These are phyloP conservation scores for Trichechus manatus DNA, from an alignment of 2,113 vertebrate genomes.

Conservation along the genomic window DNA sequence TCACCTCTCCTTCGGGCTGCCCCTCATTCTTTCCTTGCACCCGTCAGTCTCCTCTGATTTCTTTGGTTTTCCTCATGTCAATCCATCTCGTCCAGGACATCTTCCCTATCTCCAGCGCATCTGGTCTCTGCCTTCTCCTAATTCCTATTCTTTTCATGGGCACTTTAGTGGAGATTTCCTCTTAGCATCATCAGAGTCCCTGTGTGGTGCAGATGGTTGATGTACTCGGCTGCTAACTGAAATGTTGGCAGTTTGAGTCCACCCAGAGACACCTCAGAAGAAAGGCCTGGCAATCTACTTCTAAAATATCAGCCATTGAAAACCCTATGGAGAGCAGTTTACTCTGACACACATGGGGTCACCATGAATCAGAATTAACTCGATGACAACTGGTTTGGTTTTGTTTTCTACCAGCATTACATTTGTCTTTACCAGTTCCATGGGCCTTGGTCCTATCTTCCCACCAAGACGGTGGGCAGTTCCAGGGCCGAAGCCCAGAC, in stretches of 20 bases:
- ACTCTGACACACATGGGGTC: too few species aligned
- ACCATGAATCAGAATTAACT: too few species aligned
- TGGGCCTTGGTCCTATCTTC: background rate
- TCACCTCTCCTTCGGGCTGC: background rate
- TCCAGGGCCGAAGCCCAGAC: background rate
- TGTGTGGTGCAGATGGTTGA: background rate
- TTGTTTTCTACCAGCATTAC: background rate
- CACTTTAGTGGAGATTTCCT: background rate
- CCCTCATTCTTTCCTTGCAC: background rate
- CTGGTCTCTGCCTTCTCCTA: background rate
- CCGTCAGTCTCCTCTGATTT: accelerated
- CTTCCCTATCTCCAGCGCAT: background rate
- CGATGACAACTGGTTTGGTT: too few species aligned
- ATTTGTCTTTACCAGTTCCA: background rate
- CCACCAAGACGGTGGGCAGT: background rate
- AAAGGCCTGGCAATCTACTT: too few species aligned
- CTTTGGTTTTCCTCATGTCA: background rate
- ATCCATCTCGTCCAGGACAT: accelerated
- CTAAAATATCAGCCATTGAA: too few species aligned
- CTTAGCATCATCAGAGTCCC: background rate
- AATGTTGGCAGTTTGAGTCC: too few species aligned
- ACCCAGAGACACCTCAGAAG: too few species aligned
- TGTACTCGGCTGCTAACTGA: too few species aligned
- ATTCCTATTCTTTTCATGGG: background rate
- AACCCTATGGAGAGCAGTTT: too few species aligned